Evolutionary conservation across 2,113 vertebrate genomes (phyloP).

Genomic region (Athene cunicularia): DNA sequence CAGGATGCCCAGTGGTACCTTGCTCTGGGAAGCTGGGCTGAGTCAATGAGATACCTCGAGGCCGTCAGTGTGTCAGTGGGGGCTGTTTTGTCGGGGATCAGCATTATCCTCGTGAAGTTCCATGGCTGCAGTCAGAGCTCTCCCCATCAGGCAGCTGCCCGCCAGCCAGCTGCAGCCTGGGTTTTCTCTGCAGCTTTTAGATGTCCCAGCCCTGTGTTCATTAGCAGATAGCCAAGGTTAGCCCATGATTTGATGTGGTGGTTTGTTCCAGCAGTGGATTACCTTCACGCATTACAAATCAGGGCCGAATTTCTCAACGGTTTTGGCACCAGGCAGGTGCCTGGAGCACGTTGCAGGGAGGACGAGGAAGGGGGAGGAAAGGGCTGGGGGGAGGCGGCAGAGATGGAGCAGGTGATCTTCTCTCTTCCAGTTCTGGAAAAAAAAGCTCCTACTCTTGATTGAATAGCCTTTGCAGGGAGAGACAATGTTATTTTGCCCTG

Average conservation of each 20-base stretch:
- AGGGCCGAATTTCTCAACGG: neutral
- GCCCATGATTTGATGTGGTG: neutral
- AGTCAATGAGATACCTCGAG: rapidly evolving
- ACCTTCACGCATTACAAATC: conserved; percentile 23
- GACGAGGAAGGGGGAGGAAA: neutral
- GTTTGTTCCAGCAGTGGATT: neutral
- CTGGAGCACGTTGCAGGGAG: conserved; percentile 25
- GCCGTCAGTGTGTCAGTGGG: rapidly evolving
- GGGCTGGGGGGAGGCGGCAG: neutral
- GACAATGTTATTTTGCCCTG: rapidly evolving
- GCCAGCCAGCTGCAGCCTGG: rapidly evolving
- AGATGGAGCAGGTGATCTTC: conserved; percentile 8
- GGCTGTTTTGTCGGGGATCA: rapidly evolving
- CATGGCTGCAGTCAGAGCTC: rapidly evolving
- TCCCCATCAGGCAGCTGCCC: rapidly evolving
- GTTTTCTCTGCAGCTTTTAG: neutral
- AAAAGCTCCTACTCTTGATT: neutral
- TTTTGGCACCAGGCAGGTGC: conserved; percentile 58
- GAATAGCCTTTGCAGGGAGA: neutral
- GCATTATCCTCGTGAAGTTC: rapidly evolving
- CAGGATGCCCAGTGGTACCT: rapidly evolving
- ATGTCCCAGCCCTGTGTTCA: neutral
- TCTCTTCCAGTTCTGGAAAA: neutral
- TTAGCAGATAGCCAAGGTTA: conserved; percentile 22
- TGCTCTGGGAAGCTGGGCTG: neutral